Evolutionary conservation across 2,113 vertebrate species (phyloP), one percentile per base, ranked within the genome.

Genomic region (Coracopsis vasa): DNA sequence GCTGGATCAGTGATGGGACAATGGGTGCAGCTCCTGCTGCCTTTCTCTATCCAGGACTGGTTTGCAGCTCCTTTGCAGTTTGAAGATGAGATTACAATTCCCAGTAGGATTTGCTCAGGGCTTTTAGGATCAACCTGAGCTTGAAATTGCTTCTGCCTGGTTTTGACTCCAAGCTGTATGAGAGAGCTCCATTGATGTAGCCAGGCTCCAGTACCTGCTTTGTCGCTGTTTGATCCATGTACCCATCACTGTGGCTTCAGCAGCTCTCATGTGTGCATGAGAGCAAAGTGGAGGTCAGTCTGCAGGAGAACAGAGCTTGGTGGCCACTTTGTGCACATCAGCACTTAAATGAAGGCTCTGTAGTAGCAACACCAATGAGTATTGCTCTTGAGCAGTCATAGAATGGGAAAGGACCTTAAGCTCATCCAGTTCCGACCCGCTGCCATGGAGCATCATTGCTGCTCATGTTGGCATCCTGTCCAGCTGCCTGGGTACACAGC

Each of bases 161-260:
- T 42, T 44, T 45, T 92, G 66, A 16, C 19, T 27, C 62, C 0
- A 0, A 35, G 14, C 29, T 13, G 35, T n/a, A 29, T 33, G 6
- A 45, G 13, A 15, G 31, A 48, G 25, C n/a, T 61, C 14, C 3
- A 1, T 11, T 10, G 3, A 2, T 2, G 33, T 16, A 19, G 48
- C 35, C 27, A 1, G 20, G n/a, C 1, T 54, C 4, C 8, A 2
- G 9, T 7, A 16, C 29, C 61, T 31, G n/a, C 7, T 17, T 16
- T 5, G 16, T 24, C 2, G 4, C 0, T 7, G 0, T 15, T 6
- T 31, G 14, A 5, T 39, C 48, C 27, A 2, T 15, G n/a, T 5
- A 6, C 8, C 66, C 3, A 0, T 4, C 9, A 28, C 37, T 51
- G 33, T 2, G 39, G 62, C 14, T 2, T 62, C 48, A 4, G 35